Base-by-base conservation (phyloP, 92 coral and sea anemone species). In the Porites rus region DNA sequence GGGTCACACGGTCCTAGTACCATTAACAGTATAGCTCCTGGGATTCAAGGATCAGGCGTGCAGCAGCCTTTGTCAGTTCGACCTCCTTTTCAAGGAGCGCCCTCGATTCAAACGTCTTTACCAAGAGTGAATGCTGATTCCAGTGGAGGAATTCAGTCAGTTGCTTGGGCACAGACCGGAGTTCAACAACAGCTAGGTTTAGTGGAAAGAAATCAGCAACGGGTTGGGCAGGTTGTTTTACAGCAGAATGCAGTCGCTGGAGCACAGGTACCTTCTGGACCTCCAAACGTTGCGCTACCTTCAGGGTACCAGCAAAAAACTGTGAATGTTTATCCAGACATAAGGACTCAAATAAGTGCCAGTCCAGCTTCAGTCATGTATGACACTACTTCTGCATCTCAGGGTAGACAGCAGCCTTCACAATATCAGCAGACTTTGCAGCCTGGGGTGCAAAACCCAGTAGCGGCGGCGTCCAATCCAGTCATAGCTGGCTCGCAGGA, bases 281-380 rank as follows among this genome's bases (percentile, higher is more conserved):
- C 72, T 59, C 87, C n/a, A 20, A 83, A 18, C 66, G 17, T 73
- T 46, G 52, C 61, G 68, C 54, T 64, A 16, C 10, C 82, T 18
- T 64, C 87, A 43, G 87, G 72, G 12, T 61, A 56, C 16, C 86
- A 78, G 13, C 90, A 86, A 50, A 67, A 67, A 54, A 65, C 92
- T 51, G 86, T 86, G 25, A 91, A 69, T 83, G 88, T 85, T 10
- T 91, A 81, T 75, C 82, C 84, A 65, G 96, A 93, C 53, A 77
- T 88, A 60, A 81, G 94, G 76, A 88, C 98, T 56, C 86, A 87
- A 71, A 87, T 90, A 11, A 75, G 76, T 10, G 90, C 83, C 51
- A 95, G 90, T 17, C 96, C 96, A 8, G 93, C 88, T 38, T 73
- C 94, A 84, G 54, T 72, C 46, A 82, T 86, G 46, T 81, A 78